Percentiles rank a stretch among this genome's conserved stretches.
phyloP scores from a whole-genome alignment of 2,888 invertebrate genomes.

The Calameuta filiformis region DNA sequence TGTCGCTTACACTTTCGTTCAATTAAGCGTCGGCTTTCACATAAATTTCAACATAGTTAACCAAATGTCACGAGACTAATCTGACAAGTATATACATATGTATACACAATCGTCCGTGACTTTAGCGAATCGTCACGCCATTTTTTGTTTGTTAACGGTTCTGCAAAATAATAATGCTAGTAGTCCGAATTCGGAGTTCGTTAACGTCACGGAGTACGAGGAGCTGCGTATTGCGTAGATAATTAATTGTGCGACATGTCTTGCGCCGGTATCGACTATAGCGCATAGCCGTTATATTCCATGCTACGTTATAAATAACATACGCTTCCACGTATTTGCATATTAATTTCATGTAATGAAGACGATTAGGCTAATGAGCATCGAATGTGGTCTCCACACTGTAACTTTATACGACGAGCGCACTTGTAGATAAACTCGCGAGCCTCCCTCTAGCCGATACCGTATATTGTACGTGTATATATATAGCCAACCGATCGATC shows the following conservation, averaged over 20 bases:
- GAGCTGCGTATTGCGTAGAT: constrained; percentile 30
- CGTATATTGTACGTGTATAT: not conserved
- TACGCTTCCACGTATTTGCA: constrained; percentile 55
- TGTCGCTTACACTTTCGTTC: not conserved
- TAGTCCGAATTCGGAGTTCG: not conserved
- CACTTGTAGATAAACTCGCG: constrained; percentile 37
- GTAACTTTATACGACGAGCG: constrained; percentile 39
- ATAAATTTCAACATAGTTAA: not conserved
- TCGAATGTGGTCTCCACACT: constrained; percentile 46
- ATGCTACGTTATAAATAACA: constrained; percentile 49
- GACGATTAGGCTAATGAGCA: constrained; percentile 58
- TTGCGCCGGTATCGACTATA: constrained; percentile 22
- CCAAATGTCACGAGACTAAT: not conserved
- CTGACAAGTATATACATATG: not conserved
- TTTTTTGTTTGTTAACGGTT: not conserved
- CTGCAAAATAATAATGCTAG: not conserved
- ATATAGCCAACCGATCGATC: constrained; percentile 28
- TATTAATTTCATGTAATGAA: constrained; percentile 60
- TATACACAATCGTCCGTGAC: not conserved
- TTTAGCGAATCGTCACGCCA: not conserved
- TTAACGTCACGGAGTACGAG: not conserved
- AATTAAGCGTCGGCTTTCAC: not conserved
- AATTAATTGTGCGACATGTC: constrained; percentile 58
- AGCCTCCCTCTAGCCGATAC: constrained; percentile 5
- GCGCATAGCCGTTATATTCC: constrained; percentile 40